Evolutionary conservation across 1,140 invertebrate genomes (phyloP).

Genomic region (Drosophila micromelanica): DNA sequence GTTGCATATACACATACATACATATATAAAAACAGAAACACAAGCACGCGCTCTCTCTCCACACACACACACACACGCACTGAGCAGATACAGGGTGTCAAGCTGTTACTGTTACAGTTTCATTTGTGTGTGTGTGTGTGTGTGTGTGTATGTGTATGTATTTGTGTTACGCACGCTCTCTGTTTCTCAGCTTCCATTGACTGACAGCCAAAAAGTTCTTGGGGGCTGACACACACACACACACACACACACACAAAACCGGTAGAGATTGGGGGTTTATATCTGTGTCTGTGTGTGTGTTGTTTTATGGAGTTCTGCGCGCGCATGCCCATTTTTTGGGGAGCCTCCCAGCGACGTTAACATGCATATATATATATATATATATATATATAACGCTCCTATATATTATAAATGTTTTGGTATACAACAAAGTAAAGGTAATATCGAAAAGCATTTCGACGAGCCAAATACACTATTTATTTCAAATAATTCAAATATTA

Average conservation of each 20-base stretch:
- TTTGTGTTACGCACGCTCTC: constrained; percentile 56
- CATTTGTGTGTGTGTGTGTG: constrained; percentile 1
- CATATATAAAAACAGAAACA: constrained; percentile 3
- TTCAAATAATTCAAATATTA: background rate
- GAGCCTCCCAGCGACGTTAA: constrained; percentile 21
- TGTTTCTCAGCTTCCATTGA: constrained; percentile 73
- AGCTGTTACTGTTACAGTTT: constrained; percentile 38
- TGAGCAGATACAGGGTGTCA: constrained; percentile 59
- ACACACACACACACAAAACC: constrained; percentile 29
- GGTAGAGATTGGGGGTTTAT: constrained; percentile 70
- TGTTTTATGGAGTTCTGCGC: constrained; percentile 77
- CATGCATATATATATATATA: too few relatives aligned
- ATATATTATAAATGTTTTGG: constrained; percentile 70
- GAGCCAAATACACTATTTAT: constrained; percentile 17
- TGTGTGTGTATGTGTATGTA: constrained; percentile 20
- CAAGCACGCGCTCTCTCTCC: constrained; percentile 5
- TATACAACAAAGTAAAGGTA: constrained; percentile 64
- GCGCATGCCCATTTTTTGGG: constrained; percentile 67
- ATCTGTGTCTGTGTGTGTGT: constrained; percentile 32
- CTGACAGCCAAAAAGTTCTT: constrained; percentile 82
- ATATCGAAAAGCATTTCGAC: constrained; percentile 3
- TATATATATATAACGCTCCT: constrained; percentile 46
- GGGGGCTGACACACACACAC: constrained; percentile 60
- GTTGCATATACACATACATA: constrained; percentile 73
- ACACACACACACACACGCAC: constrained; percentile 21